These are phyloP conservation scores for Macrosteles quadrilineatus DNA, from an alignment of 1,140 invertebrate genomes.

Conservation along the genomic window DNA sequence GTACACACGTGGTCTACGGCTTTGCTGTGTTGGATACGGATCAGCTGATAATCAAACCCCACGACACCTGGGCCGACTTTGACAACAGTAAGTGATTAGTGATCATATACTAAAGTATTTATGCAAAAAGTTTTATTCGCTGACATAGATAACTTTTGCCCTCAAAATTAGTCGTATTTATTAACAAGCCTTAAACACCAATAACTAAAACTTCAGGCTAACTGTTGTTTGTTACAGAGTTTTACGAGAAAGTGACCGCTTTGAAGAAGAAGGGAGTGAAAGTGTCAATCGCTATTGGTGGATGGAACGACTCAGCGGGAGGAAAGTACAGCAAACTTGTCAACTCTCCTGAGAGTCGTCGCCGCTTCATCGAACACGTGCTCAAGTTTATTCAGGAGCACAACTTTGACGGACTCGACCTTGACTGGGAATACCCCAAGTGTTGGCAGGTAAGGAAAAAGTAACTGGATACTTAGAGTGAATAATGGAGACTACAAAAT, in stretches of 20 bases:
- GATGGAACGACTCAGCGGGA: slow-evolving; percentile 65
- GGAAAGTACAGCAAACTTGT: slow-evolving; percentile 63
- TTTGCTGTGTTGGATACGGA: slow-evolving; percentile 66
- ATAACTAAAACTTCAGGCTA: too few relatives aligned
- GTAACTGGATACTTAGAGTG: slow-evolving; percentile 1
- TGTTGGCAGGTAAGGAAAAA: slow-evolving; percentile 63
- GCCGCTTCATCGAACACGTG: slow-evolving; percentile 56
- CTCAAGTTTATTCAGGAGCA: slow-evolving; percentile 59
- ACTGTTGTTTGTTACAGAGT: slow-evolving; percentile 52
- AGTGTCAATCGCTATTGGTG: slow-evolving; percentile 62
- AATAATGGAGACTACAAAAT: too few relatives aligned
- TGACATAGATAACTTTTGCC: too few relatives aligned
- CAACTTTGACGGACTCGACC: slow-evolving; percentile 62
- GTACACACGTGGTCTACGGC: slow-evolving; percentile 73
- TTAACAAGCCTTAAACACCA: too few relatives aligned
- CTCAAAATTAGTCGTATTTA: too few relatives aligned
- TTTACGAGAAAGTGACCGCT: slow-evolving; percentile 59
- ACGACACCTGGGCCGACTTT: slow-evolving; percentile 67
- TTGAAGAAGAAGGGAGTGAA: slow-evolving; percentile 58
- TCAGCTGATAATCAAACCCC: slow-evolving; percentile 61
- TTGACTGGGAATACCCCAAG: slow-evolving; percentile 72
- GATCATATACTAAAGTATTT: too few relatives aligned
- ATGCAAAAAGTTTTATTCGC: not conserved
- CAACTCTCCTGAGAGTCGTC: slow-evolving; percentile 52
- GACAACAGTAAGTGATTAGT: slow-evolving; percentile 60